Evolutionary conservation across 1,140 invertebrate species (phyloP).

Genomic region (Drusus annulatus): DNA sequence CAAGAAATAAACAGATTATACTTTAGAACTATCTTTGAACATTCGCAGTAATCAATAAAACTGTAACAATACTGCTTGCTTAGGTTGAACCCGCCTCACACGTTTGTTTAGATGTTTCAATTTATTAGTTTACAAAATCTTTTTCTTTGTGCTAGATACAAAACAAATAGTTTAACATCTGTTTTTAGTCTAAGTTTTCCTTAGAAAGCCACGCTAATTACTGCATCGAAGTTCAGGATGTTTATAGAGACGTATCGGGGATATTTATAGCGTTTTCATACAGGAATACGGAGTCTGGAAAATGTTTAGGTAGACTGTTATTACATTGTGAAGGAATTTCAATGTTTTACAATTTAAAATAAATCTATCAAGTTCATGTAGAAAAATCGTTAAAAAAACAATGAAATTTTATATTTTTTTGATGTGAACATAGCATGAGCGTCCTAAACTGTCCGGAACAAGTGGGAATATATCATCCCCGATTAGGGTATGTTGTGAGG

Average conservation of each 20-base stretch:
- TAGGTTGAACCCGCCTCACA: background rate
- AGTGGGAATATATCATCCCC: no score
- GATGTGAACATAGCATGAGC: no score
- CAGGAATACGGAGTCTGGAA: background rate
- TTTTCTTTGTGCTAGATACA: background rate
- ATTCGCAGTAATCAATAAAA: background rate
- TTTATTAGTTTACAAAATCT: background rate
- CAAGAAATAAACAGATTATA: background rate
- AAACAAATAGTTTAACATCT: constrained; percentile 6
- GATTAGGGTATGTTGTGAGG: no score
- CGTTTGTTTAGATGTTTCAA: background rate
- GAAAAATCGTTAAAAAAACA: no score
- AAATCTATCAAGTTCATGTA: no score
- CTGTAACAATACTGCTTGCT: background rate
- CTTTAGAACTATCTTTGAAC: background rate
- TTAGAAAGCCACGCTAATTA: background rate
- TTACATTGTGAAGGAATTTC: no score
- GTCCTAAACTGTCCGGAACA: no score
- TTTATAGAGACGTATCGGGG: background rate
- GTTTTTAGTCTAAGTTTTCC: background rate
- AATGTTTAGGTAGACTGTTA: background rate
- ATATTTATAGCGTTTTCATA: background rate
- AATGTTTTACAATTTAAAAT: no score
- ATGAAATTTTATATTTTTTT: no score
- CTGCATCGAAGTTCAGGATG: background rate